Evolutionary conservation across 1,140 invertebrate species (phyloP), one percentile per base, ranked within the genome.

Genomic region (Panagrolaimus sp.): DNA sequence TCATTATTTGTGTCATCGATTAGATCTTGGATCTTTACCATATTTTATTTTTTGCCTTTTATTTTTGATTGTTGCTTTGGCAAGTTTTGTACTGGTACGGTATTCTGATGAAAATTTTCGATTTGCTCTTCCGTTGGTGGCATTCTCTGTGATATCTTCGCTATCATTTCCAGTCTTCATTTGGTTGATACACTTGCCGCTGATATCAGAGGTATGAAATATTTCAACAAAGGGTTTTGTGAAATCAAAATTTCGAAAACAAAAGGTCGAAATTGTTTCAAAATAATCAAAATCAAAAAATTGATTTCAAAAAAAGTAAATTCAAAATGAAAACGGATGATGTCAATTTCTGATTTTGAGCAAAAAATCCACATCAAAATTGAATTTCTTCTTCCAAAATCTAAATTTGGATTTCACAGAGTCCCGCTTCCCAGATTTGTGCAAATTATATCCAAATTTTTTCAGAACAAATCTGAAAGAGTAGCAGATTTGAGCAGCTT

Each of bases 81-180:
- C 78, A 13, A 75, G 72, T 23, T 79, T 80, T 64, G 75, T 66
- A n/a, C 71, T 80, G 20, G 81, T 77, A 14, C 78, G 76, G 11
- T 79, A 79, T 64, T 61, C 70, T 20, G 72, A 79, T 68, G 75
- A 79, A 27, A 63, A 61, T 16, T 23, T 38, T 72, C 74, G 77
- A 64, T 57, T 48, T 46, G 63, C 71, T 9, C 74, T 64, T 57
- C 77, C 62, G 0, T 67, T 80, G 38, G 73, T 80, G 11, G 76
- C 63, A 14, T 78, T 77, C 53, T 79, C 72, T n/a, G 31, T 81
- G 43, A 71, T 77, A 62, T 80, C 78, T 2, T 78, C 76, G 11
- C 44, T 78, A 23, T 57, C 62, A 5, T 78, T 77, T 57, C 76
- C 76, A 5, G 64, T 81, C 13, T 77, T 77, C 42, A 76, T 77